Conservation (phyloP, 2,113 vertebrate species). For the Ciconia maguari region DNA sequence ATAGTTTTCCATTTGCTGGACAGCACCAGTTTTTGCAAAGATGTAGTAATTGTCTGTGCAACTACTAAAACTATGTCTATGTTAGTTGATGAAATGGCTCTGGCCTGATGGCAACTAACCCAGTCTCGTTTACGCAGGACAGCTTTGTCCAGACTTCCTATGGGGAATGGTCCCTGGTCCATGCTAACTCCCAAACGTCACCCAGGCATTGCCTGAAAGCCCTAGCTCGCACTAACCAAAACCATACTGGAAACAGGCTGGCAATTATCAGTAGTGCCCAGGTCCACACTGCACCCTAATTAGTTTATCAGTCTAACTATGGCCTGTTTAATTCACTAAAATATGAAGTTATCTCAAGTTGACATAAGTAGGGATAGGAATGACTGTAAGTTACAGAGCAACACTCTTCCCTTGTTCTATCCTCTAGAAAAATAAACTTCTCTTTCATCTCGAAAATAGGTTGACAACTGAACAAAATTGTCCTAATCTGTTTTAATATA, state of each 20-base stretch:
- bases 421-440: not conserved
- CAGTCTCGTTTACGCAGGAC: not conserved
- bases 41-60: not conserved
- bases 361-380: not conserved
- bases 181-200: not conserved
- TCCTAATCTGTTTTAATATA: not conserved
- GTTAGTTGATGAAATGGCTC: not conserved
- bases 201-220: not conserved
- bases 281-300: not conserved
- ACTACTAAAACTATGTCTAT: not conserved
- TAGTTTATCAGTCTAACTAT: not conserved
- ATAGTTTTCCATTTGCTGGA: not conserved
- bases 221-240: not conserved
- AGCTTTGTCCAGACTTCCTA: not conserved
- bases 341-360: not conserved
- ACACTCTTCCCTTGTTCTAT: not conserved
- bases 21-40: not conserved
- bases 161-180: not conserved
- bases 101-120: not conserved
- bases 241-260: not conserved
- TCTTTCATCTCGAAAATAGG: not conserved
- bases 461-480: not conserved
- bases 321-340: not conserved
- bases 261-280: not conserved
- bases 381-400: not conserved